Conservation (phyloP, 2,113 vertebrate species). For the Urocolius indicus region DNA sequence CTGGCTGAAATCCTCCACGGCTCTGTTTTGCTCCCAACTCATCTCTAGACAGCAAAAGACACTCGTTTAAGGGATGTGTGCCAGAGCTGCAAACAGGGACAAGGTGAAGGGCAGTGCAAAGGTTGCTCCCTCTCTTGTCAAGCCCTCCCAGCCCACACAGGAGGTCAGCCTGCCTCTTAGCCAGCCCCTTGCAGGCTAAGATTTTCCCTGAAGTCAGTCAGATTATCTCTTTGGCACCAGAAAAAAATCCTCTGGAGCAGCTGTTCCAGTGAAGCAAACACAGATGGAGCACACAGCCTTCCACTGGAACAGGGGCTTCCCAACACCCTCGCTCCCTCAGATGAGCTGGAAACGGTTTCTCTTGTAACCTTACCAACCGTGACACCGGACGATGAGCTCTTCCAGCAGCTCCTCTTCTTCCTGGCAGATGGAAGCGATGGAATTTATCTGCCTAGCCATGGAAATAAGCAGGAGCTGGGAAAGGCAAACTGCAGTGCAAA, state of each 20-base stretch:
- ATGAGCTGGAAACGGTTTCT: background rate
- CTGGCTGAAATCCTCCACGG: background rate
- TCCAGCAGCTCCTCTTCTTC: constrained; percentile 36
- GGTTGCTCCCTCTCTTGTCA: background rate
- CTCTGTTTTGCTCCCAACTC: background rate
- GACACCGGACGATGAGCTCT: background rate
- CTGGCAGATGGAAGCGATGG: background rate
- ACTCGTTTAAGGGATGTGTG: background rate
- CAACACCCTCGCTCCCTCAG: background rate
- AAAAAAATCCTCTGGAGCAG: constrained; percentile 3
- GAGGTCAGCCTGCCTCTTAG: background rate
- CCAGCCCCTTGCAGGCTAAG: background rate
- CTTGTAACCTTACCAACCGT: background rate
- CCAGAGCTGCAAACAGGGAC: background rate
- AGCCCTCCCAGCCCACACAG: background rate
- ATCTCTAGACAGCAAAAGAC: background rate
- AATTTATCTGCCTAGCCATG: background rate
- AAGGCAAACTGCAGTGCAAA: background rate
- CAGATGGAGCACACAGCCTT: rapidly evolving
- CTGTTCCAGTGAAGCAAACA: constrained; percentile 20
- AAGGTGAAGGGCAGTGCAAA: background rate
- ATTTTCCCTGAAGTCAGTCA: constrained; percentile 42
- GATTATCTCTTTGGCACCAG: constrained; percentile 39
- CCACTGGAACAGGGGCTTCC: background rate
- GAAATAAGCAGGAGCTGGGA: constrained; percentile 2